Base-by-base conservation (phyloP, 2,888 invertebrate genomes). In the Sicus ferrugineus region DNA sequence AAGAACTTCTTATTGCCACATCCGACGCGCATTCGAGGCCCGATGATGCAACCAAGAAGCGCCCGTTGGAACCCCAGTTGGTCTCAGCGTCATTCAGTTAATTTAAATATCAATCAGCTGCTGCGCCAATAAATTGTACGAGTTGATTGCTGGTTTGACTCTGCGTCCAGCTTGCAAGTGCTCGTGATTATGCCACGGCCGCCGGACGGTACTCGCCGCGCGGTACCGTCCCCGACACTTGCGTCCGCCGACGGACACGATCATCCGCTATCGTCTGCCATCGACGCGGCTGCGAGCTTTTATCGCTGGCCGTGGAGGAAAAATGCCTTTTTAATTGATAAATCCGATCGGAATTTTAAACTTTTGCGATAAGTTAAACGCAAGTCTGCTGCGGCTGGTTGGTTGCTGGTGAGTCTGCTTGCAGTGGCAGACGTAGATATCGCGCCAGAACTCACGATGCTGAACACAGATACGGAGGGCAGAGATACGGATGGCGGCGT, bases 261-360 rank as follows among this genome's bases (percentile, higher is more conserved):
- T 61, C 2, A 16, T n/a, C n/a, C n/a, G n/a, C n/a, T 54, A 14
- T 7, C 26, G 26, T 28, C 28, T 52, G 54, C 9, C 16, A 42
- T 54, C 28, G 54, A 26, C 16, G 54, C 54, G 21, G 26, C 26
- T 50, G 34, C 50, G 66, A 65, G 21, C 58, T 54, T 62, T 67
- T 66, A 65, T 30, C n/a, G 65, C 14, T 23, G 14, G 26, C 23
- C 26, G 14, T 19, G 38, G 42, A 16, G 50, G 72, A 69, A 73
- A 71, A 72, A 69, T 74, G 69, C 72, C 30, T 48, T 70, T 72
- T 74, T 74, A 74, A 74, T 74, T 74, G 74, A 74, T 74, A 74
- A 74, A 73, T 73, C 72, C 74, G 73, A 74, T 74, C 71, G 74
- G 72, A 73, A 72, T 74, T 73, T 73, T 69, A 73, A 73, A 73